Evolutionary conservation across 2,888 invertebrate species (phyloP).

Genomic region (Drosophila quinaria): DNA sequence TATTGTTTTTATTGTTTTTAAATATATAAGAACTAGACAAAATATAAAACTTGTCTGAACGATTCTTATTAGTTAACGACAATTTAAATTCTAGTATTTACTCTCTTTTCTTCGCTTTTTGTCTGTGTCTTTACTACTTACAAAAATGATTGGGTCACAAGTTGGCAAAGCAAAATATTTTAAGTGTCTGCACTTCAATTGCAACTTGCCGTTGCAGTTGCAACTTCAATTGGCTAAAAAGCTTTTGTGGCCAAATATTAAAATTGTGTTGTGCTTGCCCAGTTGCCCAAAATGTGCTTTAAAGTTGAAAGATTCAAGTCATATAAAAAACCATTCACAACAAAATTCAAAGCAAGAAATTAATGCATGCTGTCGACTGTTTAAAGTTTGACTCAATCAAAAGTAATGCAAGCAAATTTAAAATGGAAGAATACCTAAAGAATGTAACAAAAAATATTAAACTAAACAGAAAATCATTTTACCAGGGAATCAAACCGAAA

Average conservation of each 20-base stretch:
- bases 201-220: conserved; percentile 27
- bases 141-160: conserved; percentile 51
- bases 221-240: conserved; percentile 40
- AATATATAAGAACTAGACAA: background rate
- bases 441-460: background rate
- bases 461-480: conserved; percentile 1
- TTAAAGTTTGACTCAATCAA: background rate
- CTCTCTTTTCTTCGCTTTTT: background rate
- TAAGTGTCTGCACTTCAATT: conserved; percentile 53
- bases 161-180: conserved; percentile 44
- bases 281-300: conserved; percentile 22
- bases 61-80: background rate
- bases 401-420: background rate
- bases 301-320: conserved; percentile 5
- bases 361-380: background rate
- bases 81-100: background rate
- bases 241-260: conserved; percentile 50
- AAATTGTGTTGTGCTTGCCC: conserved; percentile 36
- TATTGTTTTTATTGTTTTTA: no score
- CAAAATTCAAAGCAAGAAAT: conserved; percentile 1
- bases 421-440: background rate
- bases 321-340: background rate
- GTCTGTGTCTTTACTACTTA: conserved; percentile 50
- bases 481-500: no score
- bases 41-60: background rate